Conservation (phyloP, 2,113 vertebrate genomes). For the Tachysurus fulvidraco region DNA sequence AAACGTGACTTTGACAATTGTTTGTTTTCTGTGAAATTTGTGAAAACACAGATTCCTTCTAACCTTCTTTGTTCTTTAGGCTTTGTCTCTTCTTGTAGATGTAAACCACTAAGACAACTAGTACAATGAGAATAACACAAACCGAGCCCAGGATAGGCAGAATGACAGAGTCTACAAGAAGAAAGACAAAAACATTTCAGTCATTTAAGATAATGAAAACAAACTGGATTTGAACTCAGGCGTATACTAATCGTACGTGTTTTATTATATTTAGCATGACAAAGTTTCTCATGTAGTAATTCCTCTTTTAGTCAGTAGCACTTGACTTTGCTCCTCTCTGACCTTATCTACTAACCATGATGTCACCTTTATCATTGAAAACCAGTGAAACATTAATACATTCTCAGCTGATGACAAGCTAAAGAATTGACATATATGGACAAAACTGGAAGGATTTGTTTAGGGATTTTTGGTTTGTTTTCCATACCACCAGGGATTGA, state of each 20-base stretch:
- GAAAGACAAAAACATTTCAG: not conserved
- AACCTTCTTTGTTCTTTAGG: not conserved
- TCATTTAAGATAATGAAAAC: not conserved
- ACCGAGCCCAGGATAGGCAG: not conserved
- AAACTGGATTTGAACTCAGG: not conserved
- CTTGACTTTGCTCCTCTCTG: not conserved
- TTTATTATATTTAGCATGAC: not conserved
- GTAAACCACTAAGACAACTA: not conserved
- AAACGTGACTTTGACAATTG: too few relatives aligned
- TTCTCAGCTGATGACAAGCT: too few relatives aligned
- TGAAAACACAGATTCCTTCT: not conserved
- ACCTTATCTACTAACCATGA: not conserved
- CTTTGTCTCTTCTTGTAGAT: slow-evolving; percentile 21
- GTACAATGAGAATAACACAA: not conserved
- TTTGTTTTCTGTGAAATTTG: too few relatives aligned
- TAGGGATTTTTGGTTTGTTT: too few relatives aligned
- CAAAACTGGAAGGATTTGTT: too few relatives aligned
- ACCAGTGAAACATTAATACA: not conserved
- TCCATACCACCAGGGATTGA: too few relatives aligned
- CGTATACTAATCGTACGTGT: not conserved
- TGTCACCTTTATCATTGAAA: not conserved
- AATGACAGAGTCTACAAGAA: not conserved
- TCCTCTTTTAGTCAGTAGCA: not conserved
- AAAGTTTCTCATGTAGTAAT: not conserved
- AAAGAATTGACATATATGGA: too few relatives aligned